These are phyloP conservation scores for Acipenser ruthenus DNA, from an alignment of 2,797 vertebrate genomes.

Conservation along the genomic window DNA sequence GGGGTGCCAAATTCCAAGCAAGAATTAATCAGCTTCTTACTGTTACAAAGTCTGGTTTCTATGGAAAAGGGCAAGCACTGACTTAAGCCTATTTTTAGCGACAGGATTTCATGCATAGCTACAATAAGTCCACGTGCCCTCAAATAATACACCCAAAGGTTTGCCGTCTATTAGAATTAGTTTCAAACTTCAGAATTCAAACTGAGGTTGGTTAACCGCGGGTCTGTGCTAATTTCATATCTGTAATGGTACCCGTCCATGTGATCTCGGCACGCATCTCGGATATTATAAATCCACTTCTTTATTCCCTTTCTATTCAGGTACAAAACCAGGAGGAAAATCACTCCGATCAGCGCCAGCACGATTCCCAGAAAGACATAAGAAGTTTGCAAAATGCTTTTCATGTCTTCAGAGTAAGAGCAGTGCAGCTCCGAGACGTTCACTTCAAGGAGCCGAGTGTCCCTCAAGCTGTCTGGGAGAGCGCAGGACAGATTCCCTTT, in stretches of 20 bases:
- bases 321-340: conserved; percentile 94
- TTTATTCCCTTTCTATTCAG: conserved; percentile 97
- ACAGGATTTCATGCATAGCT: conserved; percentile 70
- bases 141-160: background rate
- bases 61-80: conserved; percentile 24
- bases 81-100: conserved; percentile 47
- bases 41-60: conserved; percentile 24
- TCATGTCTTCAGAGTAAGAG: conserved; percentile 44
- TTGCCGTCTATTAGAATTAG: background rate
- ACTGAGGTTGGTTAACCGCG: conserved; percentile 84
- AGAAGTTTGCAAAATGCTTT: conserved; percentile 81
- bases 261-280: conserved; percentile 95
- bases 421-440: conserved; percentile 59
- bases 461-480: conserved; percentile 54
- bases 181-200: conserved; percentile 89
- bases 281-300: conserved; percentile 94
- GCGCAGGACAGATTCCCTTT: conserved; percentile 61
- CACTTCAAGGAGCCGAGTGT: conserved; percentile 56
- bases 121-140: conserved; percentile 27
- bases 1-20: conserved; percentile 26
- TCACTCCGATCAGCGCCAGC: conserved; percentile 88
- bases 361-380: conserved; percentile 94
- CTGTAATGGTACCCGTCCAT: conserved; percentile 99
- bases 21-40: conserved; percentile 22
- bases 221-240: conserved; percentile 91